Evolutionary conservation across 2,888 invertebrate genomes (phyloP).

Genomic region (Lasius fuliginosus): DNA sequence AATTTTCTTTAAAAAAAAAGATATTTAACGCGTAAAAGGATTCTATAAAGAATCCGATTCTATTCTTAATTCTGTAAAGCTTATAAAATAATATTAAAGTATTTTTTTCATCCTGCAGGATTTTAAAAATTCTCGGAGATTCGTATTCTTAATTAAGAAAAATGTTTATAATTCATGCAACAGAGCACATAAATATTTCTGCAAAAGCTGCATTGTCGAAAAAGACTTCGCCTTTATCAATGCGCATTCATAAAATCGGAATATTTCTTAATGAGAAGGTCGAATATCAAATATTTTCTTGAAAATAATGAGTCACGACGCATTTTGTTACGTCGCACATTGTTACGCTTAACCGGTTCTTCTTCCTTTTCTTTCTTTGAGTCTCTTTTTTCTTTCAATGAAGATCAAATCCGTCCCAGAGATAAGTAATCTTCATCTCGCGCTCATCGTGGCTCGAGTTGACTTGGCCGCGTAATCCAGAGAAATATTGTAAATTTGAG

Average conservation of each 20-base stretch:
- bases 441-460: conserved; percentile 33
- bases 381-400: conserved; percentile 1
- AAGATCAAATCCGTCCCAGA: conserved; percentile 6
- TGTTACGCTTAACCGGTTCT: conserved; percentile 20
- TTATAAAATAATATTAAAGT: neutral
- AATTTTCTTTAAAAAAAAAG: neutral
- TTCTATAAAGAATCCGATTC: too few species aligned
- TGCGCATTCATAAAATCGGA: neutral
- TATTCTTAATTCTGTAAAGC: conserved; percentile 9
- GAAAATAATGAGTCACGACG: conserved; percentile 31
- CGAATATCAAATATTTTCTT: conserved; percentile 44
- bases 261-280: conserved; percentile 13
- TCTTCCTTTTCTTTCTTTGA: neutral
- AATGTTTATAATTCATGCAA: neutral
- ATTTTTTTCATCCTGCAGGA: neutral
- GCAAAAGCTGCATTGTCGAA: neutral
- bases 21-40: neutral
- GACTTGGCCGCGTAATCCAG: conserved; percentile 49
- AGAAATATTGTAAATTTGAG: conserved; percentile 64
- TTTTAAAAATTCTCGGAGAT: neutral
- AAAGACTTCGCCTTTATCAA: neutral
- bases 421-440: conserved; percentile 54
- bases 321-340: too few species aligned
- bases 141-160: neutral
- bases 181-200: neutral